phyloP scores from a whole-genome alignment of 2,888 invertebrate genomes.

The Pterobdella sp. region DNA sequence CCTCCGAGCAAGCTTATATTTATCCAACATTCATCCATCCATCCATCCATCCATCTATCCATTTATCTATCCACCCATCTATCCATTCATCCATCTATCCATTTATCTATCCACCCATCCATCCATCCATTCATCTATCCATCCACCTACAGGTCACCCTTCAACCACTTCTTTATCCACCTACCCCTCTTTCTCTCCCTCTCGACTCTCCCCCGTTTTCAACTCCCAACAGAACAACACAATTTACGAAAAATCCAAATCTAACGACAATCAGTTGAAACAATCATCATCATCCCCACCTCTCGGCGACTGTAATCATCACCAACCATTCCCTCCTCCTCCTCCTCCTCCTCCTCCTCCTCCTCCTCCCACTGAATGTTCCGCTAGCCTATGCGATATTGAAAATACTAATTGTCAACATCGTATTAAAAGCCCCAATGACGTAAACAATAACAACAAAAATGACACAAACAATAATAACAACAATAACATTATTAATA shows the following conservation, averaged over 20 bases:
- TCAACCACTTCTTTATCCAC: neutral
- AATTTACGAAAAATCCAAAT: neutral
- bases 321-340: neutral
- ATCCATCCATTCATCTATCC: too few species aligned
- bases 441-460: neutral
- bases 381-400: neutral
- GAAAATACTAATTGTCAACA: slow-evolving; percentile 6
- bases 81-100: too few species aligned
- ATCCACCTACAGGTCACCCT: too few species aligned
- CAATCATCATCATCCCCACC: neutral
- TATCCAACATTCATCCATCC: too few species aligned
- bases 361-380: neutral
- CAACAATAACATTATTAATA: neutral
- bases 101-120: too few species aligned
- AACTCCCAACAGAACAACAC: slow-evolving; percentile 11
- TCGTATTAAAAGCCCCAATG: neutral
- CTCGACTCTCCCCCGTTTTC: neutral
- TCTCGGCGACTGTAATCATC: neutral
- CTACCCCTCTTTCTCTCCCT: neutral
- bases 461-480: neutral
- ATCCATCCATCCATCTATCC: too few species aligned
- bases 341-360: neutral
- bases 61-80: too few species aligned
- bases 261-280: neutral
- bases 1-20: too few species aligned